Evolutionary conservation across 2,113 vertebrate genomes (phyloP).

Genomic region (Cyanocitta stelleri): DNA sequence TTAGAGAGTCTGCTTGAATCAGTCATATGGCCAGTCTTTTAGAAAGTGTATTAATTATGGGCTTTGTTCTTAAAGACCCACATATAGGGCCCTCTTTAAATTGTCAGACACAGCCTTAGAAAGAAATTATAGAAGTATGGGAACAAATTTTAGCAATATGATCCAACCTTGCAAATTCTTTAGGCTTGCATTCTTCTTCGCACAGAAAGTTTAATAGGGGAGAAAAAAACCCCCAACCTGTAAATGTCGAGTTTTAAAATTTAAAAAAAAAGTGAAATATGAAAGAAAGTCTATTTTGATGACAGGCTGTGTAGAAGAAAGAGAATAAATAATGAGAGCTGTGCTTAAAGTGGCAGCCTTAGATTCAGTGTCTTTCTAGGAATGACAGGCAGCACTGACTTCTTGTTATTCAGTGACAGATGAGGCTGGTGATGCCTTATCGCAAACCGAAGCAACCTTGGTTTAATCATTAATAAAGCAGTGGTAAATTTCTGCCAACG

Average conservation of each 20-base stretch:
- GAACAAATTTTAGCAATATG: neutral
- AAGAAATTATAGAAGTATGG: neutral
- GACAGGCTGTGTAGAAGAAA: constrained; percentile 25
- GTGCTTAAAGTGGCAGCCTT: constrained; percentile 15
- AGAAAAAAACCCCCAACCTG: neutral
- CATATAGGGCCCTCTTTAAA: neutral
- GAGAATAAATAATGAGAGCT: constrained; percentile 63
- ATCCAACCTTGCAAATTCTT: neutral
- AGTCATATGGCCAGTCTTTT: neutral
- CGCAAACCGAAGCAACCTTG: neutral
- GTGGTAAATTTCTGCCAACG: neutral
- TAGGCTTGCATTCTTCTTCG: neutral
- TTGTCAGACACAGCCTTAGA: neutral
- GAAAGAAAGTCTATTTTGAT: constrained; percentile 50
- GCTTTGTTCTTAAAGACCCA: neutral
- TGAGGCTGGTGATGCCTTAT: neutral
- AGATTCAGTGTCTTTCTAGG: constrained; percentile 6
- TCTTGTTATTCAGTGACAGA: neutral
- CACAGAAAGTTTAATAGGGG: neutral
- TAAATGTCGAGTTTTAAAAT: constrained; percentile 38
- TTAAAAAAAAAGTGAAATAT: constrained; percentile 12
- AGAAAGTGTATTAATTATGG: neutral
- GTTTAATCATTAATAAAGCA: neutral
- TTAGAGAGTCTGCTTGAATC: neutral
- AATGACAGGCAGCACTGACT: constrained; percentile 4